These are phyloP conservation scores for Ochropleura leucogaster DNA, from an alignment of 2,888 invertebrate genomes.

Conservation along the genomic window DNA sequence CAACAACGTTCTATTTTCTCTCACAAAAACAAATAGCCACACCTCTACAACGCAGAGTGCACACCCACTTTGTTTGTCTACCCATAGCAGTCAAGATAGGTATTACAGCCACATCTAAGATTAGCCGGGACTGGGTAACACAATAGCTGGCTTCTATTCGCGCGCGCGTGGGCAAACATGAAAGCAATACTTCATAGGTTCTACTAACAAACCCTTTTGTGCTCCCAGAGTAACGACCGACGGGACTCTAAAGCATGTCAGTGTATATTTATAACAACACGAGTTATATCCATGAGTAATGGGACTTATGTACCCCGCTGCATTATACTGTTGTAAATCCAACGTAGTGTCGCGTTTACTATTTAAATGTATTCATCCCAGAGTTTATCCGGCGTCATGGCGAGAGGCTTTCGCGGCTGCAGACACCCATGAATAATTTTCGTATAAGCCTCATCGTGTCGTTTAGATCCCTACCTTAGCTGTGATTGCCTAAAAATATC, in stretches of 20 bases:
- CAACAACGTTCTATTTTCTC: conserved; percentile 46
- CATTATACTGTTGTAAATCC: conserved; percentile 89
- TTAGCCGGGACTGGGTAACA: conserved; percentile 52
- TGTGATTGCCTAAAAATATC: conserved; percentile 59
- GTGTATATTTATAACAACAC: conserved; percentile 87
- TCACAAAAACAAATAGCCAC: conserved; percentile 55
- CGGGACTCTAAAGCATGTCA: conserved; percentile 85
- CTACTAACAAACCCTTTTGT: conserved; percentile 90
- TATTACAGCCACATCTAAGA: conserved; percentile 52
- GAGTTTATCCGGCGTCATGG: conserved; percentile 88
- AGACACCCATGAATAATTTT: conserved; percentile 86
- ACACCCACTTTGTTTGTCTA: conserved; percentile 58
- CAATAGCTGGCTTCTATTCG: conserved; percentile 68
- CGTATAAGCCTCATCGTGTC: conserved; percentile 79
- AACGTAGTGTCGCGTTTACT: conserved; percentile 87
- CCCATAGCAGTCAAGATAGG: conserved; percentile 45
- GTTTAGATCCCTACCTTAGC: conserved; percentile 65
- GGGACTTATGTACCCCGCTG: conserved; percentile 85
- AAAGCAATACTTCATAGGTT: conserved; percentile 85
- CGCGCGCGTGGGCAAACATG: conserved; percentile 82
- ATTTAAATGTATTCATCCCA: conserved; percentile 90
- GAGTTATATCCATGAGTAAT: conserved; percentile 88
- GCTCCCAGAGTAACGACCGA: conserved; percentile 79
- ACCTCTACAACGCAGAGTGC: conserved; percentile 54
- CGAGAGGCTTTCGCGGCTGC: conserved; percentile 83